Percentiles rank a stretch among this genome's conserved stretches.
Conservation (phyloP, 2,113 vertebrate species). For the Thalassoma bifasciatum region DNA sequence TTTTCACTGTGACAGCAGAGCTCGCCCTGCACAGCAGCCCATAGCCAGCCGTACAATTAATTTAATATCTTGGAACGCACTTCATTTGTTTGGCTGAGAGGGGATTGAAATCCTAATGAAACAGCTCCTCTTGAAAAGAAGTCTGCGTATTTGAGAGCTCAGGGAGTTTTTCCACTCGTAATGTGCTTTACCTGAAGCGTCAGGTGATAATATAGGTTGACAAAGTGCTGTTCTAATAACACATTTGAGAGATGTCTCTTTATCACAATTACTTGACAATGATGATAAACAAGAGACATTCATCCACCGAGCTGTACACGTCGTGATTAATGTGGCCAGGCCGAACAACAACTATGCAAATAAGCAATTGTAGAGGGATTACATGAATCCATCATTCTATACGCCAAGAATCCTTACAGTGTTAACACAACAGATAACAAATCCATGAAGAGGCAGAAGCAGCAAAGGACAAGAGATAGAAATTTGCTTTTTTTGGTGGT, state of each 20-base stretch:
- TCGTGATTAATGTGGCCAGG: conserved; percentile 50
- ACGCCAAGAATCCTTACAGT: conserved; percentile 19
- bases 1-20: conserved; percentile 71
- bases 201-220: conserved; percentile 41
- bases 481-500: conserved; percentile 36
- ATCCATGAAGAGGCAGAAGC: conserved; percentile 23
- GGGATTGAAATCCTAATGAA: conserved; percentile 72
- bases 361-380: conserved; percentile 61
- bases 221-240: conserved; percentile 20
- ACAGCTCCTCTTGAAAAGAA: conserved; percentile 45
- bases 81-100: conserved; percentile 67
- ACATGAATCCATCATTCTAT: conserved; percentile 53
- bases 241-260: conserved; percentile 21
- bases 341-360: conserved; percentile 51
- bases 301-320: conserved; percentile 8
- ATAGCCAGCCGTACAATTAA: conserved; percentile 67
- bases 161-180: background rate
- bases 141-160: conserved; percentile 10
- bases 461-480: conserved; percentile 17
- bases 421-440: conserved; percentile 47
- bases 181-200: conserved; percentile 41
- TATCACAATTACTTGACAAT: conserved; percentile 27
- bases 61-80: conserved; percentile 66
- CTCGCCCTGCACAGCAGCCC: conserved; percentile 55
- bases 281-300: conserved; percentile 47